phyloP scores from a whole-genome alignment of 2,888 invertebrate species.

The Eupithecia tripunctaria region DNA sequence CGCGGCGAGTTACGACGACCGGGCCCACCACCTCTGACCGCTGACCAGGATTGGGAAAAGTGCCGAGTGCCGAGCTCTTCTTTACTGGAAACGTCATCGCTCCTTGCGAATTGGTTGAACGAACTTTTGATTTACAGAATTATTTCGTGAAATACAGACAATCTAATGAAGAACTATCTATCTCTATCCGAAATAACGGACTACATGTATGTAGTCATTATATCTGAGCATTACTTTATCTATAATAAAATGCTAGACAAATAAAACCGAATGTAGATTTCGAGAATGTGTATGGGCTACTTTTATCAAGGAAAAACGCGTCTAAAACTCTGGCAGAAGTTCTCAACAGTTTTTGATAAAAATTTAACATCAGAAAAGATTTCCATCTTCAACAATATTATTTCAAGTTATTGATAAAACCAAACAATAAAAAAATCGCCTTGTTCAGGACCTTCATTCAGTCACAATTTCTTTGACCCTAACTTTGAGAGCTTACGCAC shows the following conservation, averaged over 20 bases:
- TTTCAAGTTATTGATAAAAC: not conserved
- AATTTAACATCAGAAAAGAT: not conserved
- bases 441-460: too few species aligned
- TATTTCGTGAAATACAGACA: not conserved
- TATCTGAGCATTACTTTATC: not conserved
- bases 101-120: not conserved
- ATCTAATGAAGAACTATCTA: not conserved
- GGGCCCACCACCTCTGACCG: slow-evolving; percentile 40
- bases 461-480: too few species aligned
- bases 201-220: too few species aligned
- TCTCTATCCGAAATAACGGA: not conserved
- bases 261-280: not conserved
- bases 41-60: slow-evolving; percentile 15
- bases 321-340: not conserved
- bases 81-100: not conserved
- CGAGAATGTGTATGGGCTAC: not conserved
- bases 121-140: not conserved
- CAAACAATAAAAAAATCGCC: too few species aligned
- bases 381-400: not conserved
- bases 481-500: too few species aligned
- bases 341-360: not conserved
- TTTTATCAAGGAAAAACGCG: not conserved
- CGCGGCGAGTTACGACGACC: slow-evolving; percentile 29
- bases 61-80: not conserved
- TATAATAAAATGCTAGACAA: not conserved